Base-by-base conservation (phyloP, 2,797 vertebrate species). In the Hippoglossus hippoglossus region DNA sequence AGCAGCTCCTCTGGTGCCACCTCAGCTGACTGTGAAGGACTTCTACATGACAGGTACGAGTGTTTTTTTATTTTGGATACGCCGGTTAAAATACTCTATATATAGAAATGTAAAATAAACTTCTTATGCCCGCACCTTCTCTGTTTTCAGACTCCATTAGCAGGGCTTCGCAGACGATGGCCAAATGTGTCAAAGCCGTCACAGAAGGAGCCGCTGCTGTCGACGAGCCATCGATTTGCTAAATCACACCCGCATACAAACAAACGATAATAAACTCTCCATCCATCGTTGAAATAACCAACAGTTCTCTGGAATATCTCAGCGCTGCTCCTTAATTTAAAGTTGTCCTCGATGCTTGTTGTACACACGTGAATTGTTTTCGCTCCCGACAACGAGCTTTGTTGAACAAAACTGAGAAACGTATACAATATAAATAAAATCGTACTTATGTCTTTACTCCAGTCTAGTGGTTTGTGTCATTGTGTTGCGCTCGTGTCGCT, bases 111-210 rank as follows among this genome's bases (percentile, higher is more conserved):
- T 9, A 4, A 18, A 67, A 1, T 11, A 5, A 28, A 28, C n/a
- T 9, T 25, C 12, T 10, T 2, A 0, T 16, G 9, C 6, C 36
- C 16, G 1, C 8, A 56, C 2, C 3, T 16, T 21, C 25, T 63
- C 12, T 65, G 39, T 68, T 28, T 59, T 3, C 90, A 99, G 98
- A 99, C 93, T 92, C 98, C 3, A 99, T 99, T 89, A 98, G 97
- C 90, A 95, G 97, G 87, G 96, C 98, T 31, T 99, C 98, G 8
- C 98, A 98, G 91, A 99, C 98, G n/a, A 99, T 99, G 98, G 98
- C 98, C 36, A 99, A 99, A 85, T 99, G 98, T 84, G 96, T 99
- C 55, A 99, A 99, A 91, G 98, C 98, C 22, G 93, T 95, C 72
- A 98, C 97, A 2, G 97, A 99, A 89, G 98, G 97, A 74, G 97